Percentiles rank a stretch among this genome's conserved stretches.
phyloP scores from a whole-genome alignment of 1,140 invertebrate genomes.

The Drosophila micromelanica region DNA sequence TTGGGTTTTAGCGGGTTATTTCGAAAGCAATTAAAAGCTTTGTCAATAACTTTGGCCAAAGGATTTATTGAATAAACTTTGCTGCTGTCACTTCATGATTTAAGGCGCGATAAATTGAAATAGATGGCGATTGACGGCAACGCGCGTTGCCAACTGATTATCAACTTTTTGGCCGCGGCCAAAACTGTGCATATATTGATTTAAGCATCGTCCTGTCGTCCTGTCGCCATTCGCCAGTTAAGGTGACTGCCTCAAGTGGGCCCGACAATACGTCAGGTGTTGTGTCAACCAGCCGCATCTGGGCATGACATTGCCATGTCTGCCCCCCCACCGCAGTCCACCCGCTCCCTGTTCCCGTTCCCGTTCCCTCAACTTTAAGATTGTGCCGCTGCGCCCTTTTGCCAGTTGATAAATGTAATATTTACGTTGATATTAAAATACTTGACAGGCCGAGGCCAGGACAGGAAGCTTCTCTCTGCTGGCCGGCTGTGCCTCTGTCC shows the following conservation, averaged over 20 bases:
- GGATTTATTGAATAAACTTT: conserved; percentile 55
- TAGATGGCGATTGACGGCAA: conserved; percentile 30
- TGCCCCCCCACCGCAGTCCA: neutral
- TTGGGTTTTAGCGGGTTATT: conserved; percentile 5
- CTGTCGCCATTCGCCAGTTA: neutral
- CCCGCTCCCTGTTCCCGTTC: neutral
- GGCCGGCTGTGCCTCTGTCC: neutral
- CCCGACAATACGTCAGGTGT: conserved; percentile 13
- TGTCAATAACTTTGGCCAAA: conserved; percentile 50
- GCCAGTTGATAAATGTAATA: conserved; percentile 56
- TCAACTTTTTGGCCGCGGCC: conserved; percentile 1
- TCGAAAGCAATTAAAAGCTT: conserved; percentile 59
- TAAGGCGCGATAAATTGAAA: conserved; percentile 43
- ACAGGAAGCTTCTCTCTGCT: neutral
- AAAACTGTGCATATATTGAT: conserved; percentile 38
- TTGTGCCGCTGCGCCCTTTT: conserved; percentile 4
- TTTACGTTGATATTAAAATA: conserved; percentile 59
- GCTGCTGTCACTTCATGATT: conserved; percentile 30
- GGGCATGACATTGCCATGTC: conserved; percentile 29
- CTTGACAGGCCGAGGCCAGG: conserved; percentile 35
- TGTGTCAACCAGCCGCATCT: conserved; percentile 17
- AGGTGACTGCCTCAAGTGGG: neutral
- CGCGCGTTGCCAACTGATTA: conserved; percentile 22
- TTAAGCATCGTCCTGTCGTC: conserved; percentile 6
- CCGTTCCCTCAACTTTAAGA: conserved; percentile 7